Evolutionary conservation across 2,888 invertebrate species (phyloP), one percentile per base, ranked within the genome.

Genomic region (Neria commutata): DNA sequence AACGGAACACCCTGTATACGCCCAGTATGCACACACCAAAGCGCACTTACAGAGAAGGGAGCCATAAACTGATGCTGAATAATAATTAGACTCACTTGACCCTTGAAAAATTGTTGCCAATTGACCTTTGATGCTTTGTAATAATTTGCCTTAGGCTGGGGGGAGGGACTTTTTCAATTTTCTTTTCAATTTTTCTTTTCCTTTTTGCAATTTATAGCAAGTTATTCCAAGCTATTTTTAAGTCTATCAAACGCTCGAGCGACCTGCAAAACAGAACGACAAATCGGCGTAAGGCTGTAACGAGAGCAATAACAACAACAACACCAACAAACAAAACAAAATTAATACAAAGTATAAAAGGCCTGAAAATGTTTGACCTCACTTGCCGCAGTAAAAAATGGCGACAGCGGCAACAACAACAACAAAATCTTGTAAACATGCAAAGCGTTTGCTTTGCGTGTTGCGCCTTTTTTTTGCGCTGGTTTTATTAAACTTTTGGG

Each of bases 51-150:
- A n/a, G n/a, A n/a, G n/a, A n/a, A n/a, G n/a, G n/a, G n/a, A n/a
- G n/a, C n/a, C n/a, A n/a, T n/a, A n/a, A n/a, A n/a, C n/a, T n/a
- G n/a, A n/a, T n/a, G n/a, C n/a, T n/a, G n/a, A n/a, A n/a, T n/a
- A 25, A 26, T 48, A 48, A 48, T 48, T 48, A 48, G 25, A 25
- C 48, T 48, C 48, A 48, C 23, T 48, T 48, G 48, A 48, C 48
- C 48, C 48, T 48, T 48, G 48, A 48, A 48, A 48, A 48, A 25
- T 48, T 48, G 23, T 25, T 48, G 14, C 48, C 25, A 24, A 4
- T 37, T 37, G n/a, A 37, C 37, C n/a, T 37, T 37, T 37, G 4
- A 37, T n/a, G n/a, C n/a, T n/a, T 14, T 29, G 29, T 29, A 29
- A 29, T 29, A 29, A 29, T 29, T 29, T 29, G 29, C 29, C 11